Base-by-base conservation (phyloP, 1,140 invertebrate species). In the Zaprionus nigranus region DNA sequence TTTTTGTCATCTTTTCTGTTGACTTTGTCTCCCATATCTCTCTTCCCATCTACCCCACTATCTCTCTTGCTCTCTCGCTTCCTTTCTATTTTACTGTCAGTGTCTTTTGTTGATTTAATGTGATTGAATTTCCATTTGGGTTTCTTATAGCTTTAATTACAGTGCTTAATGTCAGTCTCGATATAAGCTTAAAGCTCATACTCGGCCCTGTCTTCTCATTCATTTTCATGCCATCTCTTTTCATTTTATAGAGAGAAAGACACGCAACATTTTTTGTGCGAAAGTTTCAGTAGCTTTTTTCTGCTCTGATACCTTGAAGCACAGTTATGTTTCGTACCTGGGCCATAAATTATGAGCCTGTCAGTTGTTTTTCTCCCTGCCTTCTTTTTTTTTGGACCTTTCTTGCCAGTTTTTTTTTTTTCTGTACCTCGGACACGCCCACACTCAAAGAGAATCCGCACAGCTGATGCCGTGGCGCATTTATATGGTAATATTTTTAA, bases 281-380 rank as follows among this genome's bases (percentile, higher is more conserved):
- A 61, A 61, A 40, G 49, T 53, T 69, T 59, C 20, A 1, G 46
- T 20, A 11, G 5, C 46, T 57, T 70, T 60, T 60, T 28, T 36
- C 26, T 71, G 24, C 38, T 40, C 62, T 76, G 49, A 73, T 75
- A 60, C 51, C 64, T 81, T 58, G 46, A 69, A 72, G 72, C 60
- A 58, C 43, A 72, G 54, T 77, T 77, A 30, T 68, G 54, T 66
- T 73, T 40, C 71, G 46, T 66, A 71, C 82, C 56, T 65, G 73
- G n/a, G 30, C 73, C 60, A 75, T 88, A 76, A 88, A 81, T 88
- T 78, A 83, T 84, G 65, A 69, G 80, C 53, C 84, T 85, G 82
- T 78, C 82, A 85, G 82, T 59, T 81, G n/a, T 70, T 77, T 79
- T 61, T 53, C 51, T 24, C 9, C 20, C 20, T 59, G 20, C 46